These are phyloP conservation scores for Gallinago solitaria DNA, from an alignment of 2,797 vertebrate genomes.

Conservation along the genomic window DNA sequence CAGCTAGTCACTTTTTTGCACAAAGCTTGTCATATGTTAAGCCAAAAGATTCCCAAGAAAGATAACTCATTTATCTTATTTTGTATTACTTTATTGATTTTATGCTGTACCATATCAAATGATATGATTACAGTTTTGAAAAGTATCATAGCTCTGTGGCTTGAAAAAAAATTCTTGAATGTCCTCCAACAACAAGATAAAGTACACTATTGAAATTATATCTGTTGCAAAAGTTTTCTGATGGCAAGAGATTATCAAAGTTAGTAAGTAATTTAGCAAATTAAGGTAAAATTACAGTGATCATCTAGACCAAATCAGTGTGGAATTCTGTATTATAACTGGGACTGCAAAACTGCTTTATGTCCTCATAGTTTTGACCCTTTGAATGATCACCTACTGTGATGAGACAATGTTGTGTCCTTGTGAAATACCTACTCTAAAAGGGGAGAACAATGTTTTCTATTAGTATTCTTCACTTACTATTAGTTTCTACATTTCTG, in stretches of 20 bases:
- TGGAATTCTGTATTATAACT: background rate
- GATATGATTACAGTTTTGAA: constrained; percentile 45
- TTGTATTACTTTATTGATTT: constrained; percentile 61
- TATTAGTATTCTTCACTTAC: background rate
- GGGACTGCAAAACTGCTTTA: background rate
- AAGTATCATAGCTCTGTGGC: background rate
- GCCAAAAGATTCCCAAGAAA: constrained; percentile 32
- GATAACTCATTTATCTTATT: constrained; percentile 52
- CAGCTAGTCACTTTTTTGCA: constrained; percentile 40
- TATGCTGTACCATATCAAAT: constrained; percentile 38
- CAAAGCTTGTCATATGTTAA: constrained; percentile 52
- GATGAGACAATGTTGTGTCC: rapidly evolving
- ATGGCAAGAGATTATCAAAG: background rate
- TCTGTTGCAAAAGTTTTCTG: background rate
- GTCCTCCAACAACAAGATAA: background rate
- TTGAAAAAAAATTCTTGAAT: background rate
- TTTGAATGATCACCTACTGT: background rate
- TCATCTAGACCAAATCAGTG: background rate
- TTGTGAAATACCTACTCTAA: background rate
- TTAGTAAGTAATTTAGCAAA: background rate
- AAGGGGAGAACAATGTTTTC: background rate
- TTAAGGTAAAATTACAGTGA: background rate
- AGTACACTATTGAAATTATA: background rate
- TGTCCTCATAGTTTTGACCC: background rate
- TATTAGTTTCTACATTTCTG: background rate